Percentiles rank a stretch among this genome's conserved stretches.
These are phyloP conservation scores for Lepidocyrtinus sp. DNA, from an alignment of 2,888 invertebrate genomes.

Conservation along the genomic window DNA sequence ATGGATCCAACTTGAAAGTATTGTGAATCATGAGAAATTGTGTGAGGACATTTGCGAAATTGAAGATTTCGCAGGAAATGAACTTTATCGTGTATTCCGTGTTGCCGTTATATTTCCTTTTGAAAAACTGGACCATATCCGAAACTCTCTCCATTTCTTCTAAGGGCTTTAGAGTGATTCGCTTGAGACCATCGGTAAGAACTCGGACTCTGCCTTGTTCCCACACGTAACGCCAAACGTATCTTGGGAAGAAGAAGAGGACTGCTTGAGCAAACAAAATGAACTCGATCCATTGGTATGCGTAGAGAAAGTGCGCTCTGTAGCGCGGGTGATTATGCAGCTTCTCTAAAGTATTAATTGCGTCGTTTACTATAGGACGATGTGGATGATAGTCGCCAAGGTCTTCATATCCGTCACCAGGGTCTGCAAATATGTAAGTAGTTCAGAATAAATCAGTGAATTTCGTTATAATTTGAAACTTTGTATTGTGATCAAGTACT, in stretches of 20 bases:
- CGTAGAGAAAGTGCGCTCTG: not conserved
- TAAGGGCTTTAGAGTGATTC: not conserved
- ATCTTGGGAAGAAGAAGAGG: conserved; percentile 79
- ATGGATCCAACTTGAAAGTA: not conserved
- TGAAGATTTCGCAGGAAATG: conserved; percentile 29
- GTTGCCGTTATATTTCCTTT: conserved; percentile 6
- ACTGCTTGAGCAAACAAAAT: conserved; percentile 91
- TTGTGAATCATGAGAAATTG: not conserved
- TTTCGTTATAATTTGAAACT: not conserved
- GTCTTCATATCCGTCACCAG: no score
- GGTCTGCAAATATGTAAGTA: not conserved
- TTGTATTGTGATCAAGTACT: not conserved
- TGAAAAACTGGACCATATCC: conserved; percentile 8
- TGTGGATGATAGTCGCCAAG: not conserved
- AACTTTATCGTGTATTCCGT: conserved; percentile 21
- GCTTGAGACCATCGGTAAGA: conserved; percentile 1
- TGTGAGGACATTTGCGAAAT: conserved; percentile 17
- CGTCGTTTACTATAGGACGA: not conserved
- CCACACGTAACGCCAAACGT: conserved; percentile 29
- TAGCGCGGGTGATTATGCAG: not conserved
- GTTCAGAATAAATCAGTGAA: not conserved
- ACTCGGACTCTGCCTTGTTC: conserved; percentile 18
- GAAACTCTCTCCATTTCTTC: not conserved
- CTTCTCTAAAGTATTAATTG: not conserved
- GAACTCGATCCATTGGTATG: conserved; percentile 94